Evolutionary conservation across 2,888 invertebrate species (phyloP).

Genomic region (Arrhopalites spinosus): DNA sequence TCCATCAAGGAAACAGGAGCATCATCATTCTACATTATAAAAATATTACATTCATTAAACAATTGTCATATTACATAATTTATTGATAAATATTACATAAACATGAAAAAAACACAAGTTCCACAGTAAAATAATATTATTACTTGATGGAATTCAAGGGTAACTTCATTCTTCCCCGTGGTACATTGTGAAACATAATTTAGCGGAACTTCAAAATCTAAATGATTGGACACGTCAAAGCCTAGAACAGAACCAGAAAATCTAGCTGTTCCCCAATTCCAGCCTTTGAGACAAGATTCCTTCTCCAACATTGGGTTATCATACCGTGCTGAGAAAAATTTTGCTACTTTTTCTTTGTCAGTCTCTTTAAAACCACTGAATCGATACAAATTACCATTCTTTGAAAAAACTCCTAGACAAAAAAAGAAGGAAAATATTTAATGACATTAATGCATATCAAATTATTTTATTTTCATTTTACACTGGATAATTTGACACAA

Average conservation of each 20-base stretch:
- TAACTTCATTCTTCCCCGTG: constrained; percentile 97
- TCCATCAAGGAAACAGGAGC: constrained; percentile 91
- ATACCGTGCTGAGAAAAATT: constrained; percentile 84
- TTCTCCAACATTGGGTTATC: constrained; percentile 85
- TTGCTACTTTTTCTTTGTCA: constrained; percentile 88
- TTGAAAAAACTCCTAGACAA: constrained; percentile 72
- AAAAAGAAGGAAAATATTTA: too few species aligned
- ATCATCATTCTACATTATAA: constrained; percentile 80
- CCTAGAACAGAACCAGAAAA: constrained; percentile 86
- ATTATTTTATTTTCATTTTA: too few species aligned
- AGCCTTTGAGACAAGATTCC: constrained; percentile 92
- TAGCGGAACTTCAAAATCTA: constrained; percentile 94
- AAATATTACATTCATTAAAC: neutral
- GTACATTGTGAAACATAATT: constrained; percentile 94
- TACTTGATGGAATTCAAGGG: constrained; percentile 94
- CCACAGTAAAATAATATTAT: neutral
- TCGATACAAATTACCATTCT: constrained; percentile 86
- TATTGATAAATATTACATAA: constrained; percentile 11
- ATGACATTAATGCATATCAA: too few species aligned
- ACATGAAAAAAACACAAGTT: neutral
- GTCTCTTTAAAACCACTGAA: constrained; percentile 92
- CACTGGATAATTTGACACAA: too few species aligned
- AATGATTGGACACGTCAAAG: constrained; percentile 75
- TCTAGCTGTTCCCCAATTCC: constrained; percentile 98
- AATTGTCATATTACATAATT: neutral